Base-by-base conservation (phyloP, 2,888 invertebrate genomes). In the Drosophila nr. fundita region DNA sequence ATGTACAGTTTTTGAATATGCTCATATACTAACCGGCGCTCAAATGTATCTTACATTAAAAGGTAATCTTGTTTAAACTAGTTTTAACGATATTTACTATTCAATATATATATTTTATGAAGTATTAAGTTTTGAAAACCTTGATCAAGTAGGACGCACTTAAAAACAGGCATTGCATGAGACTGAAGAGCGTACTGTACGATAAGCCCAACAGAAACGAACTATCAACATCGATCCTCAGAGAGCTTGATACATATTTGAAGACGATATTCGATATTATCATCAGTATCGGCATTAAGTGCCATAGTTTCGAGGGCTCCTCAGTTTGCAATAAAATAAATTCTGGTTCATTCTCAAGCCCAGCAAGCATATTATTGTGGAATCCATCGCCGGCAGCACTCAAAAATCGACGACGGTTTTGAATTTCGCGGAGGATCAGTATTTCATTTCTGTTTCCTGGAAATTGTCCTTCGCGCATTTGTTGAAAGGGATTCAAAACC, bases 361-460 rank as follows among this genome's bases (percentile, higher is more conserved):
- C 21, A 5, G 8, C 21, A 2, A 34, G 21, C 3, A 27, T 60
- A 38, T 70, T 59, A 45, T 72, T 71, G 29, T 76, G 64, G 1
- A 11, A 27, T 34, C 82, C 82, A 57, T 82, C 85, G n/a, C 82
- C 82, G 24, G 68, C 79, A 2, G 64, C 84, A 6, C 21, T 50
- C 13, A 68, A 42, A 4, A 27, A 21, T 40, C 8, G 29, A 15
- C 8, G 27, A 18, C 10, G 27, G 2, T 13, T 1, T n/a, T 8
- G 32, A 3, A 54, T 6, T 29, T 55, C 57, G 2, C 3, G 70
- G 8, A 34, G 54, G 18, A 40, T 40, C 11, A 55, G 53, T 18
- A n/a, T 15, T 6, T 21, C 42, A 21, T 40, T 27, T 24, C 8
- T 8, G 15, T 32, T 18, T 2, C 21, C 24, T 6, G 50, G 50